Evolutionary conservation across 1,140 invertebrate species (phyloP).

Genomic region (Mactra quadrangularis): DNA sequence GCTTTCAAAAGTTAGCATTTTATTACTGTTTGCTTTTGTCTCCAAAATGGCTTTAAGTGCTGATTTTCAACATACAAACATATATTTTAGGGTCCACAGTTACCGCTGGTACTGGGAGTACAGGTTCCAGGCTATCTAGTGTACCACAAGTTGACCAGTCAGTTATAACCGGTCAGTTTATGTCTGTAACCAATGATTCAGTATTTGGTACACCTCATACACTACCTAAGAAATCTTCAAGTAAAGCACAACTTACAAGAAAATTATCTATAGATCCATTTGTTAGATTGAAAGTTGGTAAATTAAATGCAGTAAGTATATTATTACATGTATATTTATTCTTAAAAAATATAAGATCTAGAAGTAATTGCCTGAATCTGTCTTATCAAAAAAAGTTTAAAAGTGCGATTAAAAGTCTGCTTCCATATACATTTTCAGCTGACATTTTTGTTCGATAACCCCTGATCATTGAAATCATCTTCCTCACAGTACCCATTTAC

Average conservation of each 20-base stretch:
- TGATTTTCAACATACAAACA: no score
- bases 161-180: slow-evolving; percentile 27
- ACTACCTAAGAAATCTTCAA: not conserved
- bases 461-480: no score
- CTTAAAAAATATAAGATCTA: not conserved
- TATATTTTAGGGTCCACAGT: slow-evolving; percentile 26
- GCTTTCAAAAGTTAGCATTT: no score
- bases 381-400: no score
- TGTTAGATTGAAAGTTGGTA: slow-evolving; percentile 74
- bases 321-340: not conserved
- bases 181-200: slow-evolving; percentile 29
- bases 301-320: slow-evolving; percentile 56
- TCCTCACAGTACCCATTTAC: no score
- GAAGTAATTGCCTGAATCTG: not conserved
- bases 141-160: slow-evolving; percentile 44
- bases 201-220: not conserved
- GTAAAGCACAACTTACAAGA: slow-evolving; percentile 61
- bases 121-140: slow-evolving; percentile 25
- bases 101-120: slow-evolving; percentile 23
- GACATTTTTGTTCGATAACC: no score
- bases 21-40: not conserved
- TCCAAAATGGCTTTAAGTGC: no score
- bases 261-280: slow-evolving; percentile 75
- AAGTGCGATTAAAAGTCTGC: no score
- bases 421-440: no score